A percentile compares a stretch with the other conserved stretches of the same genome.
Conservation (phyloP, 2,113 vertebrate species). For the Amblyornis subalaris region DNA sequence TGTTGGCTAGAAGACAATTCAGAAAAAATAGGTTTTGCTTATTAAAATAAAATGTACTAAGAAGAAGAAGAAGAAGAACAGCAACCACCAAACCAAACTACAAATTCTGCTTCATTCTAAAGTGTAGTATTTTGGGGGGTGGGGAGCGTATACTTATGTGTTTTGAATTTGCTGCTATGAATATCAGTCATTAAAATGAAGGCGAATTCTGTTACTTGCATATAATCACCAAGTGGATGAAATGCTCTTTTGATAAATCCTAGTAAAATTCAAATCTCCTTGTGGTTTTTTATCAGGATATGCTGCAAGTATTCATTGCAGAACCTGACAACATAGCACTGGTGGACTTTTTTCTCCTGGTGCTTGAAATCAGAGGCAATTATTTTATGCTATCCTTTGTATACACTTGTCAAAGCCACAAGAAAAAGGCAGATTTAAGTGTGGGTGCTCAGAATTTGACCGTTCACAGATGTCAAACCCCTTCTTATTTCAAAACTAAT, state of each 20-base stretch:
- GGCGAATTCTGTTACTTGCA: neutral
- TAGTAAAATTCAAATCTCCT: neutral
- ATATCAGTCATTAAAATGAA: neutral
- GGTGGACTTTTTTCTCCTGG: neutral
- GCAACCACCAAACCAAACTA: neutral
- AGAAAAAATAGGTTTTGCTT: neutral
- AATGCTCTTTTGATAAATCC: neutral
- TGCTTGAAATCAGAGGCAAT: neutral
- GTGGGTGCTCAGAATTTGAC: neutral
- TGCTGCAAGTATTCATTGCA: neutral
- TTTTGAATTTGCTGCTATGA: neutral
- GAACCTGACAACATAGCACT: neutral
- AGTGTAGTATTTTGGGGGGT: neutral
- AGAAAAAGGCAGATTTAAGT: neutral
- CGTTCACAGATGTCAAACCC: neutral
- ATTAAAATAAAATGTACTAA: neutral
- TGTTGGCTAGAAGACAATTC: neutral
- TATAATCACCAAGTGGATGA: neutral
- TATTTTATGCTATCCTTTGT: neutral
- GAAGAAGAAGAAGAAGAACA: neutral
- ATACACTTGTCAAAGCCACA: neutral
- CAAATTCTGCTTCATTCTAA: neutral
- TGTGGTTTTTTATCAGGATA: neutral
- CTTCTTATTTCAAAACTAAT: neutral
- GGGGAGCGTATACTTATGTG: accelerated